phyloP scores from a whole-genome alignment of 2,797 vertebrate species.

The Lepus oiostolus region DNA sequence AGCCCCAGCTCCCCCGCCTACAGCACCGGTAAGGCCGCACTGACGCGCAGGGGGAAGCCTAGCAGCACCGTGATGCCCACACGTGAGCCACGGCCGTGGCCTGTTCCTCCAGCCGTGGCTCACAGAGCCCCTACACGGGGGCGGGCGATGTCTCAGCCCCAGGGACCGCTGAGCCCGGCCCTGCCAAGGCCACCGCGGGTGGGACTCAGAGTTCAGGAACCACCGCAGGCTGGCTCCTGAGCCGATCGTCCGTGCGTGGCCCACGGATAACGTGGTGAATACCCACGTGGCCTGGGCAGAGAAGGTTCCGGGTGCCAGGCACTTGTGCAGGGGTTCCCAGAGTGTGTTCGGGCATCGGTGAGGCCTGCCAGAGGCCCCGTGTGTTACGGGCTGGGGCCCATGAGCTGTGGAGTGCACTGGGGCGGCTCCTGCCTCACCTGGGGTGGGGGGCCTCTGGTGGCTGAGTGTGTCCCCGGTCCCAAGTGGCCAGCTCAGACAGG shows the following conservation, averaged over 20 bases:
- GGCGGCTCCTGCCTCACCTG: neutral
- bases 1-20: constrained; percentile 94
- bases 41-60: too few species aligned
- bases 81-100: too few species aligned
- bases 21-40: constrained; percentile 91
- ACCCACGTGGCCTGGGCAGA: too few species aligned
- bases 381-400: neutral
- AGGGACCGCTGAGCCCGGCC: too few species aligned
- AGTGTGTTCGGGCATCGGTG: neutral
- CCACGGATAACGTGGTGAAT: too few species aligned
- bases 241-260: too few species aligned
- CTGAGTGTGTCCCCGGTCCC: neutral
- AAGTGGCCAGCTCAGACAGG: neutral
- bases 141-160: too few species aligned
- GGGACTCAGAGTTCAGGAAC: too few species aligned
- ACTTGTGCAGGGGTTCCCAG: neutral
- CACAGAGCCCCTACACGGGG: too few species aligned
- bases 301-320: neutral
- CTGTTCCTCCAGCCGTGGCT: neutral
- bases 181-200: too few species aligned
- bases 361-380: neutral
- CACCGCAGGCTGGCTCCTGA: too few species aligned
- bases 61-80: neutral
- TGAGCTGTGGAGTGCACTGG: fast-evolving
- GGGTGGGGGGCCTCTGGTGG: too few species aligned